Evolutionary conservation across 2,888 invertebrate species (phyloP).

Genomic region (Drosophila atroscutellata): DNA sequence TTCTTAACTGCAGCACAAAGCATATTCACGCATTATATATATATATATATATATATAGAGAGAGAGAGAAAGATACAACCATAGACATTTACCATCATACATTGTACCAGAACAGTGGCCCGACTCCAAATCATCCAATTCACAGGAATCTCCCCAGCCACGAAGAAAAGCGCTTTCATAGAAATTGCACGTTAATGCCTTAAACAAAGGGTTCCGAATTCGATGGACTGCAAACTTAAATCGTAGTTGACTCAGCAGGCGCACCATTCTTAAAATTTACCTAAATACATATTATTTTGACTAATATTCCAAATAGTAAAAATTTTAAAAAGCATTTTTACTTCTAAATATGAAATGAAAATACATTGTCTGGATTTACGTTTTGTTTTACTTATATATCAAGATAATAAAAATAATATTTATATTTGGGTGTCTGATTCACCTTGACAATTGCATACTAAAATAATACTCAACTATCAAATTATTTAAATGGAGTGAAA

Average conservation of each 20-base stretch:
- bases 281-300: slow-evolving; percentile 27
- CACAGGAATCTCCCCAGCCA: slow-evolving; percentile 12
- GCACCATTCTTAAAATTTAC: slow-evolving; percentile 17
- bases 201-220: not conserved
- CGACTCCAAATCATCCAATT: slow-evolving; percentile 23
- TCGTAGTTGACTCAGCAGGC: not conserved
- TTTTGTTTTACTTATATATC: no score
- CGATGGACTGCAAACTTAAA: not conserved
- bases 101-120: slow-evolving; percentile 61
- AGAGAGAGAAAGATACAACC: not conserved
- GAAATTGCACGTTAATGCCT: not conserved
- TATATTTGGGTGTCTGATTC: not conserved
- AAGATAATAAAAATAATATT: not conserved
- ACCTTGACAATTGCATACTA: not conserved
- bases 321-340: not conserved
- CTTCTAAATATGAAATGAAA: not conserved
- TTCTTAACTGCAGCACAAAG: slow-evolving; percentile 54
- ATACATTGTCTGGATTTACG: not conserved
- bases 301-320: slow-evolving; percentile 6
- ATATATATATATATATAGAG: not conserved
- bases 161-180: not conserved
- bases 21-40: not conserved
- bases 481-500: not conserved
- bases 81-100: slow-evolving; percentile 46
- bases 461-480: no score